Evolutionary conservation across 2,113 vertebrate species (phyloP).

Genomic region (Tragelaphus strepsiceros): DNA sequence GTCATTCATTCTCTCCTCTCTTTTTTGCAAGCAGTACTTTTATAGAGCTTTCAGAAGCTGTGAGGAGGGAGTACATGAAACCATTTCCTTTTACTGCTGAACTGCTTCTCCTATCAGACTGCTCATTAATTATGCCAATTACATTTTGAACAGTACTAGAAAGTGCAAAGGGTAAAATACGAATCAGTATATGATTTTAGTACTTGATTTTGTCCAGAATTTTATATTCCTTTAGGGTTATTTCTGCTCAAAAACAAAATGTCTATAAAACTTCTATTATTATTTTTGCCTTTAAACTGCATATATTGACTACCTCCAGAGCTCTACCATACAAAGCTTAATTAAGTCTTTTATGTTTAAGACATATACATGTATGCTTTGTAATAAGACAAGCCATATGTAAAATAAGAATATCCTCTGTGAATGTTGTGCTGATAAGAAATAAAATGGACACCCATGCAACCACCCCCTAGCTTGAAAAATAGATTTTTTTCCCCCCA

Average conservation of each 20-base stretch:
- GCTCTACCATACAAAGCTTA: neutral
- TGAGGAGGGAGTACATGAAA: neutral
- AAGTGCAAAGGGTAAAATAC: slow-evolving; percentile 9
- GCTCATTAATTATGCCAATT: slow-evolving; percentile 30
- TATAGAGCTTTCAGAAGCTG: neutral
- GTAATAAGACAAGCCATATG: neutral
- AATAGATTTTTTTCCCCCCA: accelerated
- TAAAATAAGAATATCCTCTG: neutral
- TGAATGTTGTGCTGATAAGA: neutral
- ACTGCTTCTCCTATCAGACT: neutral
- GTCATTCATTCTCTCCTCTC: neutral
- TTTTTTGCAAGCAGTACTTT: neutral
- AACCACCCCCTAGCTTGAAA: neutral
- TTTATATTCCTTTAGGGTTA: neutral
- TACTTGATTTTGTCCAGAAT: neutral
- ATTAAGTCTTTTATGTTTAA: neutral
- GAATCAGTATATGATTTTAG: slow-evolving; percentile 9
- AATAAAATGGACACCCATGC: neutral
- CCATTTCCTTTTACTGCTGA: neutral
- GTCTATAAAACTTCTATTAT: neutral
- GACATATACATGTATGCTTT: neutral
- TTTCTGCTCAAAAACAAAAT: slow-evolving; percentile 8
- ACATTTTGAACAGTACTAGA: neutral
- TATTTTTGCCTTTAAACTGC: neutral
- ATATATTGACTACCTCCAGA: neutral